Evolutionary conservation across 2,113 vertebrate species (phyloP), one percentile per base, ranked within the genome.

Genomic region (Phalacrocorax aristotelis): DNA sequence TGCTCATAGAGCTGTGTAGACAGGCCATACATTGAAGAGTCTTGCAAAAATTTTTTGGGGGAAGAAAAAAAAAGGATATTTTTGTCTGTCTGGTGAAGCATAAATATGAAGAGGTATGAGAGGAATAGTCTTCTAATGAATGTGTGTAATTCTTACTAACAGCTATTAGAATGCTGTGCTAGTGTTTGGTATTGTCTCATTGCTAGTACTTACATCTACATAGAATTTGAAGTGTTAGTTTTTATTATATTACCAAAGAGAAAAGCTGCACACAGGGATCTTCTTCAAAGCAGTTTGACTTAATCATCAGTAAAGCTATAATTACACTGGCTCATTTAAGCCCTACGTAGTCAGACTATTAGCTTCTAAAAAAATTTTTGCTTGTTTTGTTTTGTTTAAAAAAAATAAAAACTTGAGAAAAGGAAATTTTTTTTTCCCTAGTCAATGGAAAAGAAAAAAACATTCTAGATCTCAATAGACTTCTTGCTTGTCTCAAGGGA

Each of bases 401-500:
- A 72, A 76, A 27, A 65, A 38, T 38, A 52, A 2, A 51, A 18
- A 32, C n/a, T 32, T n/a, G 9, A 62, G 19, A 36, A 75, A 87
- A 64, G 7, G 8, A 79, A 82, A 87, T 4, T 13, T 2, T 64
- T 55, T 54, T 87, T 27, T 34, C 8, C 13, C 30, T 58, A 38
- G 21, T 36, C 10, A 66, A 64, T 11, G 15, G 4, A 68, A 89
- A 48, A 21, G 26, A 71, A 62, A 79, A 79, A 61, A 10, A 2
- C 3, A 17, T 38, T 62, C 13, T 36, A 25, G 0, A 0, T 62
- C 30, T 88, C 3, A 11, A 16, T 16, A 87, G 8, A 48, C 8
- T 74, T 58, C 6, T 11, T 62, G 26, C 4, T 55, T 2, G 2
- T 60, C 38, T 64, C n/a, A 82, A 68, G 6, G 7, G 7, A 71